Percentiles rank a stretch among this genome's conserved stretches.
Evolutionary conservation across 2,113 vertebrate genomes (phyloP).

Genomic region (Embiotoca jacksoni): DNA sequence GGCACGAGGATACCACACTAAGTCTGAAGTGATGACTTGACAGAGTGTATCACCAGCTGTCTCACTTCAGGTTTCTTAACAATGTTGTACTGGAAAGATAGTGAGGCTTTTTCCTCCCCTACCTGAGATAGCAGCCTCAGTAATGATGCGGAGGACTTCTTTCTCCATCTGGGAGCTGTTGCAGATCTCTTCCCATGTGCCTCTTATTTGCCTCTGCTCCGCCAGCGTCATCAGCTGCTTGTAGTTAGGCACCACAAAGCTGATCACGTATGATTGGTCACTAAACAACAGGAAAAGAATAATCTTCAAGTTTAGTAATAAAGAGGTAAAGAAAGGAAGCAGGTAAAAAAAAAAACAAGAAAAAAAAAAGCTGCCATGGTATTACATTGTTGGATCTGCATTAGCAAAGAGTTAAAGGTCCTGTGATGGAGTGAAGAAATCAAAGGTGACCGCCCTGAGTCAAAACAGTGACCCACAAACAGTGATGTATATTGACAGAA

Average conservation of each 20-base stretch:
- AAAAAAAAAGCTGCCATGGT: no score
- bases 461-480: no score
- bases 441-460: no score
- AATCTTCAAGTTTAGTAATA: neutral
- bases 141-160: constrained; percentile 91
- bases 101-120: neutral
- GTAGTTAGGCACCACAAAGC: constrained; percentile 98
- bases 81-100: neutral
- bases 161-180: constrained; percentile 91
- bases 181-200: constrained; percentile 94
- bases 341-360: no score
- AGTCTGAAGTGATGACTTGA: constrained; percentile 2
- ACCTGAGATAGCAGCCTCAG: constrained; percentile 93
- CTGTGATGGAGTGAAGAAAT: no score
- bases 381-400: no score
- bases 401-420: no score
- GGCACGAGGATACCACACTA: neutral
- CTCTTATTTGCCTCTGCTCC: constrained; percentile 86
- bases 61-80: neutral
- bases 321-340: no score
- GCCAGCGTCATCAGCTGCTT: constrained; percentile 92
- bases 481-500: no score
- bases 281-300: constrained; percentile 73
- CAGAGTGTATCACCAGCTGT: neutral
- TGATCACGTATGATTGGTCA: constrained; percentile 96